These are phyloP conservation scores for Cygnus olor DNA, from an alignment of 2,797 vertebrate species.

Conservation along the genomic window DNA sequence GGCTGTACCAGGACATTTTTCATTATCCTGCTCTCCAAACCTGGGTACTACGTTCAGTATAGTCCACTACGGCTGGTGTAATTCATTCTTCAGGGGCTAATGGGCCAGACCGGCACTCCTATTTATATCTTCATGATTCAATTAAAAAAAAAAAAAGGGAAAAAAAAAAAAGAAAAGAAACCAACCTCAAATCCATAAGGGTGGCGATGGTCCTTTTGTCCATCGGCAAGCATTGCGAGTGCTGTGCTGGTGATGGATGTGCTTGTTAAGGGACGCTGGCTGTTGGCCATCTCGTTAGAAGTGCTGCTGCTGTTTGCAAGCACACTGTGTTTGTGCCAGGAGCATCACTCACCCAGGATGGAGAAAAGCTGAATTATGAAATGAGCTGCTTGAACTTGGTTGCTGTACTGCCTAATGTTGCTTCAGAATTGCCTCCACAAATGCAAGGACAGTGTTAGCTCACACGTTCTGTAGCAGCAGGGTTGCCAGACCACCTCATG, in stretches of 20 bases:
- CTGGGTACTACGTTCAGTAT: neutral
- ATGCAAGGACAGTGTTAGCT: neutral
- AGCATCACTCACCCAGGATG: neutral
- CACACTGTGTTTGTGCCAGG: neutral
- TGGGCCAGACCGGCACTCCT: neutral
- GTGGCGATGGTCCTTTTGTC: neutral
- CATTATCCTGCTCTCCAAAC: neutral
- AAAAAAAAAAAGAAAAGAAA: neutral
- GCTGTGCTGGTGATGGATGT: neutral
- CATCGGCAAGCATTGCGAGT: neutral
- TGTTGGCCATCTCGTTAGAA: neutral
- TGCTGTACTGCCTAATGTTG: neutral
- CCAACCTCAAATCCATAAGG: neutral
- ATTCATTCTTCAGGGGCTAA: neutral
- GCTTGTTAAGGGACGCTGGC: neutral
- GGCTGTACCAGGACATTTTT: neutral
- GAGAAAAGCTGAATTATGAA: neutral
- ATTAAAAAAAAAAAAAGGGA: neutral
- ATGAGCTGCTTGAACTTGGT: neutral
- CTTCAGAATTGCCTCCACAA: neutral
- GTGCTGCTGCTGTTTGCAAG: neutral
- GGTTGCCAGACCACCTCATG: neutral
- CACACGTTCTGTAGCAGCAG: rapidly evolving
- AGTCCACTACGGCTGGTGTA: rapidly evolving
- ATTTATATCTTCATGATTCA: neutral